Evolutionary conservation across 1,140 invertebrate species (phyloP).

Genomic region (Amyelois transitella): DNA sequence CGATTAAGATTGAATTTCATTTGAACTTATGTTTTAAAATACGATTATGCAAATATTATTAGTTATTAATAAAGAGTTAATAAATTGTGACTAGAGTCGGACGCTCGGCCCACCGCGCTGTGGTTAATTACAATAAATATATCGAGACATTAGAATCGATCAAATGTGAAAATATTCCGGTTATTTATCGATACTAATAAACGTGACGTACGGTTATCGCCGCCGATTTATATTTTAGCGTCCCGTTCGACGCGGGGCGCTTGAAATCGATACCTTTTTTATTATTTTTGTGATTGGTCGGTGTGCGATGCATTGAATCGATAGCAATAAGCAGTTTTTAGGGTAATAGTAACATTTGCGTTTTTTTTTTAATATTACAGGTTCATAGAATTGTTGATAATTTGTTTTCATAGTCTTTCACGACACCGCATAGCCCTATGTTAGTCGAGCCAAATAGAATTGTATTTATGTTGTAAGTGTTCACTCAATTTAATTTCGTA

Average conservation of each 20-base stretch:
- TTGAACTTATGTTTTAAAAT: conserved; percentile 47
- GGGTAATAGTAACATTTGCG: no score
- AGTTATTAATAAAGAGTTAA: conserved; percentile 67
- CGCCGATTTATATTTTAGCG: conserved; percentile 42
- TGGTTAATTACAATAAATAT: conserved; percentile 67
- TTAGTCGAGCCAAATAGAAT: no score
- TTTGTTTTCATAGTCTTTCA: no score
- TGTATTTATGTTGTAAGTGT: no score
- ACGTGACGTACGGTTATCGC: conserved; percentile 67
- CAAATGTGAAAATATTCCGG: conserved; percentile 53
- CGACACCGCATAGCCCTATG: no score
- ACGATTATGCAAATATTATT: conserved; percentile 70
- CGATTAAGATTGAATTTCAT: conserved; percentile 66
- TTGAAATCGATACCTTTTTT: neutral
- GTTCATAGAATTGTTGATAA: no score
- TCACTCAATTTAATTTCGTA: no score
- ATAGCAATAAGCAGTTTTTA: neutral
- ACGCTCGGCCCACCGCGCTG: neutral
- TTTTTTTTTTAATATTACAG: no score
- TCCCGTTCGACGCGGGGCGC: neutral
- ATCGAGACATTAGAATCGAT: conserved; percentile 63
- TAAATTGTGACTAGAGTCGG: conserved; percentile 8
- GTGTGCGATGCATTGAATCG: neutral
- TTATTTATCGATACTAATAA: conserved; percentile 70
- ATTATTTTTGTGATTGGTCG: neutral